Evolutionary conservation across 1,140 invertebrate species (phyloP), one percentile per base, ranked within the genome.

Genomic region (Wiebesia pumilae): DNA sequence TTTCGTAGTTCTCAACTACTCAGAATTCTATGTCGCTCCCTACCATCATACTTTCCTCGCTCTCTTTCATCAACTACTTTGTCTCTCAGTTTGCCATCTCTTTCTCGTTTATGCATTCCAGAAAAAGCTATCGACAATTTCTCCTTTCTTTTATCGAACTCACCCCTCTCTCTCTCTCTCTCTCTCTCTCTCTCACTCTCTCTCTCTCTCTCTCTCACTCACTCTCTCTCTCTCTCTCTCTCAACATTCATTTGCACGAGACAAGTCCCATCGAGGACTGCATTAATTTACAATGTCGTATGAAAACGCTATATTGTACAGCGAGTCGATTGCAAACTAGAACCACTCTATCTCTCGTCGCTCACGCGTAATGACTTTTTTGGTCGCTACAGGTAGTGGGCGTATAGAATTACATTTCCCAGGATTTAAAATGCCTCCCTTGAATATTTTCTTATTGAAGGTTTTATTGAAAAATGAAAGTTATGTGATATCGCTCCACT

Each of bases 241-340:
- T 62, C 71, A 81, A 79, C 78, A 84, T 86, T 88, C 87, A 88
- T 90, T 90, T 90, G 27, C 58, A 7, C 86, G 87, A 90, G 88
- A 89, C 89, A 89, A 89, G 87, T 87, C 88, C 87, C 88, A 89
- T 90, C 88, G 87, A 89, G 54, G 33, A 12, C 51, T 86, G 88
- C 88, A 89, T 89, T 90, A 90, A 90, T 90, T 88, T 88, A 85
- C 88, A 73, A 69, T 35, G 71, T 75, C 71, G 73, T 75, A 67
- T 54, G 73, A 78, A 78, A 71, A n/a, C 9, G 27, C 24, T 33
- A 81, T 69, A 81, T 77, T 75, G 71, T 38, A 67, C 10, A 35
- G 9, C 24, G 24, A 21, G 38, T 30, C 75, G 54, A 86, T 81
- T 69, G 67, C 79, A 80, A 19, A 75, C 62, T 67, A 69, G 69